Conservation (phyloP, 2,113 vertebrate species). For the Anhinga anhinga region DNA sequence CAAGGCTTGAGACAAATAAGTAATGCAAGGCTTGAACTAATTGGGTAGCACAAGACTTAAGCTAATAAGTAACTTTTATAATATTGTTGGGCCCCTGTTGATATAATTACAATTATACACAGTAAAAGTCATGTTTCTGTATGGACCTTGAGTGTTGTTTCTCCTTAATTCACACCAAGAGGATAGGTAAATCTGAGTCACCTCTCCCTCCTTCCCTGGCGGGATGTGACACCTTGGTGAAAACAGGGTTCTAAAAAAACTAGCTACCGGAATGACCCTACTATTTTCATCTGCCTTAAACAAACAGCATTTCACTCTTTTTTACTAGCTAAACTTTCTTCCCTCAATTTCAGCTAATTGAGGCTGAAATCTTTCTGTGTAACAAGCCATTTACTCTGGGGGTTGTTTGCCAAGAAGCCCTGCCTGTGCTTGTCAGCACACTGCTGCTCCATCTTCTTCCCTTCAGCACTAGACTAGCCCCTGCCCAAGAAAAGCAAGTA, state of each 20-base stretch:
- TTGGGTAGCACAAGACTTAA: too few species aligned
- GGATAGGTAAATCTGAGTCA: too few species aligned
- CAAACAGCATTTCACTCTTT: background rate
- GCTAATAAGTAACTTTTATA: too few species aligned
- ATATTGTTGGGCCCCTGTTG: too few species aligned
- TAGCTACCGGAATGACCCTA: background rate
- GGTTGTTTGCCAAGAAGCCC: background rate
- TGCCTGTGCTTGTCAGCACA: fast-evolving
- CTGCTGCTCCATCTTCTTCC: background rate
- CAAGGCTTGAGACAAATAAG: too few species aligned
- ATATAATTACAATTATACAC: too few species aligned
- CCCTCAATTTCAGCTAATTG: background rate
- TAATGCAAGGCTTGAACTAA: too few species aligned
- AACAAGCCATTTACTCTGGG: background rate
- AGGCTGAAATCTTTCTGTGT: background rate
- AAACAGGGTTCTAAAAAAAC: background rate
- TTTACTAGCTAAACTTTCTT: background rate
- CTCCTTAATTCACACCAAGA: too few species aligned
- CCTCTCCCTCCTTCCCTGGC: too few species aligned
- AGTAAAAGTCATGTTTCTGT: too few species aligned
- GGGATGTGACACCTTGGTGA: background rate
- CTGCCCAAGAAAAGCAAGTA: background rate
- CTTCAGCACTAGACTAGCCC: background rate
- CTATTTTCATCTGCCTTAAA: background rate
- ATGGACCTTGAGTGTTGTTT: too few species aligned